These are phyloP conservation scores for Leptarthrus brevirostris DNA, from an alignment of 2,888 invertebrate species.

Conservation along the genomic window DNA sequence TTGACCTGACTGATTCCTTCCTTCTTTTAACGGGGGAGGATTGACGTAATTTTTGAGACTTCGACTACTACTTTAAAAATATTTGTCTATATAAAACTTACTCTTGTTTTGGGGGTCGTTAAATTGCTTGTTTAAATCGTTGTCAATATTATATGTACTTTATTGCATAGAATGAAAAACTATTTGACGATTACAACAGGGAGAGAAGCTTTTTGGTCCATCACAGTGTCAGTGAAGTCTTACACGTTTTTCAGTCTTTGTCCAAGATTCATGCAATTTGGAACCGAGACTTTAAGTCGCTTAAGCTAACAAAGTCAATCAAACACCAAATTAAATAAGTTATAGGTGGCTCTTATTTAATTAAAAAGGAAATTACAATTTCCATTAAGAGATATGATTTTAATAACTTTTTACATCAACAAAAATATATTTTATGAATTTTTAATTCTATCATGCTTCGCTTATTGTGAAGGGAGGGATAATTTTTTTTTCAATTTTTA, in stretches of 20 bases:
- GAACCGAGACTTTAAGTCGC: slow-evolving; percentile 15
- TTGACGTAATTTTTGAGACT: slow-evolving; percentile 14
- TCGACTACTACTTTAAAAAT: slow-evolving; percentile 3
- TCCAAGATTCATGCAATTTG: slow-evolving; percentile 3
- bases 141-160: slow-evolving; percentile 24
- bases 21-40: not conserved
- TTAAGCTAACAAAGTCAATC: slow-evolving; percentile 21
- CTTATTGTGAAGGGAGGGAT: no score
- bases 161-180: slow-evolving; percentile 26
- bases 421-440: not conserved
- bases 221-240: slow-evolving; percentile 36
- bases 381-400: slow-evolving; percentile 10
- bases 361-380: not conserved
- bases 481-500: not conserved
- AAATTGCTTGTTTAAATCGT: slow-evolving; percentile 33
- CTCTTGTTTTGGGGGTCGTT: slow-evolving; percentile 8
- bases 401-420: not conserved
- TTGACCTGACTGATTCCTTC: slow-evolving; percentile 21
- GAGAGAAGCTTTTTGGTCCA: slow-evolving; percentile 30
- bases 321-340: not conserved
- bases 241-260: slow-evolving; percentile 19
- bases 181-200: not conserved
- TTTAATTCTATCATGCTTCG: no score
- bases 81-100: slow-evolving; percentile 10
- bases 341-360: not conserved